Evolutionary conservation across 2,797 vertebrate species (phyloP).

Genomic region (Megaceryle alcyon): DNA sequence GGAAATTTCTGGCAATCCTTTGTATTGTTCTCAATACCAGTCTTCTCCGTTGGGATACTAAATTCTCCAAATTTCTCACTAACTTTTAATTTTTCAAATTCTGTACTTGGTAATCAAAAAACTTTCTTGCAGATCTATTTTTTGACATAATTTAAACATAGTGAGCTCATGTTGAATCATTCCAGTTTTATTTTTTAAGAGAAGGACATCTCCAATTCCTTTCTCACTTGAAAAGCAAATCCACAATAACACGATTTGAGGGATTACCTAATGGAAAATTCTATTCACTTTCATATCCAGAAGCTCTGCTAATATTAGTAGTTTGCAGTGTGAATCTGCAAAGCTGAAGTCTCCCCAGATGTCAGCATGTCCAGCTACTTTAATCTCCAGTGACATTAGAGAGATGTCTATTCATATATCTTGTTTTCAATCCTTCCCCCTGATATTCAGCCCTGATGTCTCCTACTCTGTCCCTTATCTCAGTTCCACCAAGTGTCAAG

Average conservation of each 20-base stretch:
- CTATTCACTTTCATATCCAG: slow-evolving; percentile 6
- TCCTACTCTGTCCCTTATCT: background rate
- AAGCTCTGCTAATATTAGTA: background rate
- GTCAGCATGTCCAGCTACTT: background rate
- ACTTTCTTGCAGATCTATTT: slow-evolving; percentile 14
- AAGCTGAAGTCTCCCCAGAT: background rate
- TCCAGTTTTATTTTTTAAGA: slow-evolving; percentile 16
- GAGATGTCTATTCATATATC: background rate
- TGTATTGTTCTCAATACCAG: background rate
- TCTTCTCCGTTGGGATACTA: background rate
- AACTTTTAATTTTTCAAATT: background rate
- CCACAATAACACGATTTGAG: background rate
- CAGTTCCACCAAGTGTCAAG: background rate
- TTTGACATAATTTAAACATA: slow-evolving; percentile 52
- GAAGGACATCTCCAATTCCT: background rate
- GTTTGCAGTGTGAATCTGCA: background rate
- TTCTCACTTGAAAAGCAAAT: slow-evolving; percentile 16
- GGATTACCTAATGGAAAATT: slow-evolving; percentile 15
- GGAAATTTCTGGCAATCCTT: background rate
- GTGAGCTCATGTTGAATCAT: background rate
- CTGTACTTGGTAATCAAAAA: slow-evolving; percentile 24
- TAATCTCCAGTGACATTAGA: background rate
- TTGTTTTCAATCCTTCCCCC: background rate
- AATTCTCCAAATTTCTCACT: background rate
- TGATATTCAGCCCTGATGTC: background rate